Evolutionary conservation across 2,797 vertebrate species (phyloP), one percentile per base, ranked within the genome.

Genomic region (Coilia nasus): DNA sequence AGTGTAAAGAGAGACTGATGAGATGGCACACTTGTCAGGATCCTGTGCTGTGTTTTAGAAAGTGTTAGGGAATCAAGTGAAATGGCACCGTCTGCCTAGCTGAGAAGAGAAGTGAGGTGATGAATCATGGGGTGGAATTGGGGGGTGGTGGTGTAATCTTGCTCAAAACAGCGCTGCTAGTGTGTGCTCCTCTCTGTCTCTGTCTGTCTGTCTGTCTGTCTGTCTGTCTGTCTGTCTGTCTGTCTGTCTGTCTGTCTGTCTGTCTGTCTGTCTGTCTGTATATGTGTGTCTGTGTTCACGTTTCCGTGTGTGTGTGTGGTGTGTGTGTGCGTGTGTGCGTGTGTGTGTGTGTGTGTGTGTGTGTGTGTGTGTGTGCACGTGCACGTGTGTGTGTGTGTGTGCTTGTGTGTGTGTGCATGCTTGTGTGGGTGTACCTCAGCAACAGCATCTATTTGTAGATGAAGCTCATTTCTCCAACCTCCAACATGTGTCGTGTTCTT

Each of bases 11-110:
- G 28, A 35, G 67, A 15, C 31, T 71, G 12, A 35, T 14, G 28
- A 19, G 67, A 71, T 35, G 67, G 28, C 17, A 9, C 28, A 14
- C 71, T 44, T 78, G 71, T 78, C 31, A 19, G 31, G 31, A 19
- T 75, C 6, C 28, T 75, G 67, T 64, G 60, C 23, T 67, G 25
- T 67, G 28, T 35, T 15, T 12, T 75, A 67, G 11, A 3, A 5
- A 67, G 62, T 67, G 23, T 67, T 67, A 46, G 82, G 62, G 75
- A 88, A 64, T 85, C 47, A 44, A 78, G 60, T 71, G 84, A 88
- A 86, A 85, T 81, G n/a, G 80, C 67, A 64, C n/a, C 44, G 71
- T 83, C 81, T 80, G 11, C 28, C 15, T 81, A 21, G 47, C 15
- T 56, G 50, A 41, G 71, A 81, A 17, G 60, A 47, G 62, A 35